These are phyloP conservation scores for Cyclophora punctaria DNA, from an alignment of 2,888 invertebrate genomes.

Conservation along the genomic window DNA sequence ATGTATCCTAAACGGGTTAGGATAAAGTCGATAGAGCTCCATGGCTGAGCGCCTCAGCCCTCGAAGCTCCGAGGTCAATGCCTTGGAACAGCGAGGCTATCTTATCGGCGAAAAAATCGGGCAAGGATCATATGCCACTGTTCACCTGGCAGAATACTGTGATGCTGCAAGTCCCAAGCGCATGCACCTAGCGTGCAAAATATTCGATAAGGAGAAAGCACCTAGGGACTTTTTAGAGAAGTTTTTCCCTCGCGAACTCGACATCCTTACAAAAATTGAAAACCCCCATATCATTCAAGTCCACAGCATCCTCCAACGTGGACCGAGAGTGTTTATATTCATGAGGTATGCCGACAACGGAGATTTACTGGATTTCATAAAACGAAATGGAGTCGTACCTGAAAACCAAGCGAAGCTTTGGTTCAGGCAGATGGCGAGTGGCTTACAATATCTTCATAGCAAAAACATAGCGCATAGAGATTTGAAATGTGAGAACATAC, in stretches of 20 bases:
- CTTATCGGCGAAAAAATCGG: conserved; percentile 90
- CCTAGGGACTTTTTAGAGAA: conserved; percentile 92
- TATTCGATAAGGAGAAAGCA: conserved; percentile 92
- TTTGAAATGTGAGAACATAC: conserved; percentile 94
- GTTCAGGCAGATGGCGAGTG: conserved; percentile 90
- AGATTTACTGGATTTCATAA: conserved; percentile 89
- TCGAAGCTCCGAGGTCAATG: conserved; percentile 88
- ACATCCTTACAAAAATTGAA: conserved; percentile 90
- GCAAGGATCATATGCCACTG: conserved; percentile 93
- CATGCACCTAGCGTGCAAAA: conserved; percentile 89
- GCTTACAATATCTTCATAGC: conserved; percentile 87
- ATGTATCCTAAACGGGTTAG: conserved; percentile 74
- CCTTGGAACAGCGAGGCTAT: conserved; percentile 89
- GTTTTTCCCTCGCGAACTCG: conserved; percentile 94
- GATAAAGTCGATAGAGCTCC: conserved; percentile 71
- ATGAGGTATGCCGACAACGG: conserved; percentile 95
- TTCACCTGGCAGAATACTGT: conserved; percentile 88
- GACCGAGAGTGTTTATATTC: conserved; percentile 89
- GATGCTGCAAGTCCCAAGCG: conserved; percentile 82
- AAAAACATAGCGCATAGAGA: conserved; percentile 93
- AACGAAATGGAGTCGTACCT: conserved; percentile 83
- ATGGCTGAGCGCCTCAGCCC: conserved; percentile 85
- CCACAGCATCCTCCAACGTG: conserved; percentile 88
- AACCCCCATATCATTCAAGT: conserved; percentile 94
- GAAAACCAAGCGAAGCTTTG: conserved; percentile 87